Conservation (phyloP, 2,888 invertebrate species). For the Heliothis peltigera region DNA sequence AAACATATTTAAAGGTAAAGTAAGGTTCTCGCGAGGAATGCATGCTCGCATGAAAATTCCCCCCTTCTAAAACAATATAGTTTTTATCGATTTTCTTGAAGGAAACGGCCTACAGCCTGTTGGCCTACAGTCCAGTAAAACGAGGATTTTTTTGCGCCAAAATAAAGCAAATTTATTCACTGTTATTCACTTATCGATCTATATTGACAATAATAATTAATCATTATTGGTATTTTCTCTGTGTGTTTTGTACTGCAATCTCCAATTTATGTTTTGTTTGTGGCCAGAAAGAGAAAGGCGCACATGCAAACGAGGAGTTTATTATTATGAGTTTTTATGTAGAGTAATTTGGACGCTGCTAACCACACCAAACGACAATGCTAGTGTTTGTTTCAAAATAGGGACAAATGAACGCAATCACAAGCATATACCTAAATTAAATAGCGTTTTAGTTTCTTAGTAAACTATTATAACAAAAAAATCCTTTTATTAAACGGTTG, state of each 20-base stretch:
- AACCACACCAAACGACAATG: not conserved
- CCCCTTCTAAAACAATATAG: too few relatives aligned
- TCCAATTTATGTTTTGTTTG: not conserved
- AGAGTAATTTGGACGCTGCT: not conserved
- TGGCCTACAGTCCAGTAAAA: too few relatives aligned
- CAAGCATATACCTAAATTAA: too few relatives aligned
- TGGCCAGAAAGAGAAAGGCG: not conserved
- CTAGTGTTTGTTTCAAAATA: not conserved
- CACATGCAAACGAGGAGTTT: not conserved
- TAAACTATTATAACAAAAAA: slow-evolving; percentile 8
- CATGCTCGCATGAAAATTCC: too few relatives aligned
- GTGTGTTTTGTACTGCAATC: not conserved
- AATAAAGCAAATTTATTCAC: too few relatives aligned
- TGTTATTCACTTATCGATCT: not conserved
- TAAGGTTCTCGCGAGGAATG: too few relatives aligned
- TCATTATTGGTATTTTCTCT: not conserved
- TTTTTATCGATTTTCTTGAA: too few relatives aligned
- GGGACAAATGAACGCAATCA: not conserved
- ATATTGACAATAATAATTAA: not conserved
- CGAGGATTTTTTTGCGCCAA: too few relatives aligned
- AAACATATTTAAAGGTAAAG: too few relatives aligned
- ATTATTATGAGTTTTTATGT: not conserved
- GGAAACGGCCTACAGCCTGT: too few relatives aligned
- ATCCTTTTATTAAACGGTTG: slow-evolving; percentile 9
- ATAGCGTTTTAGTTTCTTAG: not conserved